These are phyloP conservation scores for Sebastolobus altivelis DNA, from an alignment of 2,797 vertebrate species.

Conservation along the genomic window DNA sequence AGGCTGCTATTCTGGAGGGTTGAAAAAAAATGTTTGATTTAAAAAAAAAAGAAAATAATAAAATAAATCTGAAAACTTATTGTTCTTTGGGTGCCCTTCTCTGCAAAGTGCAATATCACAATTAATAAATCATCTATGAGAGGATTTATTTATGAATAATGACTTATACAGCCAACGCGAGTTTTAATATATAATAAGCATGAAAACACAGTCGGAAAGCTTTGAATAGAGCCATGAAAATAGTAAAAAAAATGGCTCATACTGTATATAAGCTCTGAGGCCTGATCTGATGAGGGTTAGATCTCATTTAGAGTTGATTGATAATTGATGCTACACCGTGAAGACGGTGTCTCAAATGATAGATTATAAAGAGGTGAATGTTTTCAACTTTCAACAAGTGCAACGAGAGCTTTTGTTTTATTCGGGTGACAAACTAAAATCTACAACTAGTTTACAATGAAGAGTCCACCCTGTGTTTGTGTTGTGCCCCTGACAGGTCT, in stretches of 20 bases:
- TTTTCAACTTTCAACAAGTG: conserved; percentile 2
- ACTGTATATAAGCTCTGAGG: neutral
- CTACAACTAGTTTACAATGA: conserved; percentile 10
- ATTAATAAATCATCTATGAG: conserved; percentile 65
- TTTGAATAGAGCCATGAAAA: conserved; percentile 32
- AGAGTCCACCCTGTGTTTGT: conserved; percentile 24
- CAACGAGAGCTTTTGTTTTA: conserved; percentile 9
- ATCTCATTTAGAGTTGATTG: conserved; percentile 28
- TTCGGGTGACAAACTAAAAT: conserved; percentile 5
- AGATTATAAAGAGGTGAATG: conserved; percentile 3
- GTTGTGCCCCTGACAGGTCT: conserved; percentile 27
- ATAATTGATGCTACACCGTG: neutral
- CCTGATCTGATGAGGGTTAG: conserved; percentile 8
- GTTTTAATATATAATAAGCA: conserved; percentile 38
- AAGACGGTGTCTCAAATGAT: neutral
- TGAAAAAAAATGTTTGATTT: conserved; percentile 36
- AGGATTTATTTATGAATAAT: conserved; percentile 63
- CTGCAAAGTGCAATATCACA: conserved; percentile 33
- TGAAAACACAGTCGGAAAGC: conserved; percentile 32
- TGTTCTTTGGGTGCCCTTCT: conserved; percentile 46
- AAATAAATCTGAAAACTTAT: conserved; percentile 38
- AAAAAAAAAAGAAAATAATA: neutral
- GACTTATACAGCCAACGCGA: conserved; percentile 38
- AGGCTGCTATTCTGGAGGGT: conserved; percentile 26
- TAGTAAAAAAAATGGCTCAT: conserved; percentile 17